A percentile compares a stretch with the other conserved stretches of the same genome.
phyloP scores from a whole-genome alignment of 2,797 vertebrate species.

The Chloroceryle inda region DNA sequence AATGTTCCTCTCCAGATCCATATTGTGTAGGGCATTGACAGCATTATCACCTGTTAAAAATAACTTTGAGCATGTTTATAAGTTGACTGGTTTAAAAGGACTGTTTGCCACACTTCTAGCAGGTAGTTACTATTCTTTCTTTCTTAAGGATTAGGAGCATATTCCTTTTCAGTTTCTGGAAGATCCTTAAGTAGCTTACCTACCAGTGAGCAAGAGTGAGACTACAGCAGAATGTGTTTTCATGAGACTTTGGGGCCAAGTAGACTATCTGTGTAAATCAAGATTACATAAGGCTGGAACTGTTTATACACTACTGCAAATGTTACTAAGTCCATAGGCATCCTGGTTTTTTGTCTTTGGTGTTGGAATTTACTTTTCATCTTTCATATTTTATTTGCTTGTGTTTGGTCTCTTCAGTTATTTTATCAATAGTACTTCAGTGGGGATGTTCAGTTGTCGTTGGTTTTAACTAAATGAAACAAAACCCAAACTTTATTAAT shows the following conservation, averaged over 20 bases:
- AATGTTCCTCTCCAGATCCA: not conserved
- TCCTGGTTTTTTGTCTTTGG: not conserved
- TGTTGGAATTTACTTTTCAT: not conserved
- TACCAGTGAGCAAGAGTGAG: not conserved
- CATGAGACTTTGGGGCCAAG: not conserved
- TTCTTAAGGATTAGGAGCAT: not conserved
- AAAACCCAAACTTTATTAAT: not conserved
- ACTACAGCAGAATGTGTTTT: not conserved
- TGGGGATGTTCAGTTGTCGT: not conserved
- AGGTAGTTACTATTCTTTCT: not conserved
- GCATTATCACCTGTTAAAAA: not conserved
- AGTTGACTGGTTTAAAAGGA: not conserved
- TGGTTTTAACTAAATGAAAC: not conserved
- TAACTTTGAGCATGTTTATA: not conserved
- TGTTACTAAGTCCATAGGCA: not conserved
- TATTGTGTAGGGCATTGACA: not conserved
- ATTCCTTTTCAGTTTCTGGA: not conserved
- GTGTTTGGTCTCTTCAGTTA: not conserved
- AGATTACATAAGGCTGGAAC: not conserved
- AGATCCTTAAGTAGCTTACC: not conserved
- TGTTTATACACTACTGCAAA: not conserved
- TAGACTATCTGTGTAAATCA: not conserved
- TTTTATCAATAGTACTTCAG: not conserved
- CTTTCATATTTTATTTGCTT: not conserved
- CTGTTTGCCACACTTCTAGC: not conserved